Base-by-base conservation (phyloP, 2,888 invertebrate species). In the Chymomyza procnemis region DNA sequence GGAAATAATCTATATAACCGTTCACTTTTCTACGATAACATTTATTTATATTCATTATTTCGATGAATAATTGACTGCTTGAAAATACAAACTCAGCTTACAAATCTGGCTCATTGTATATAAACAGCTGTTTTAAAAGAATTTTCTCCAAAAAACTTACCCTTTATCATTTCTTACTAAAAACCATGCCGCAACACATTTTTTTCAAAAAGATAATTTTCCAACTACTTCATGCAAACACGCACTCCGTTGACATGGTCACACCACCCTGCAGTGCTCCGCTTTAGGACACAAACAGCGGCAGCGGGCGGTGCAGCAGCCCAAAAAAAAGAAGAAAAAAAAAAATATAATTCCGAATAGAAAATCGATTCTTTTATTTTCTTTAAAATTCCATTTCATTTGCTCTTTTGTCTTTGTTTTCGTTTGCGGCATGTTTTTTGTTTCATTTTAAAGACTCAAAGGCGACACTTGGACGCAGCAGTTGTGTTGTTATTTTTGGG, bases 351-450 rank as follows among this genome's bases (percentile, higher is more conserved):
- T n/a, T n/a, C n/a, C n/a, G n/a, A n/a, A 21, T 19, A 9, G 70
- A 78, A 80, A 86, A 82, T 87, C 82, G 85, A 85, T 85, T 85
- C 73, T 74, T 79, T 79, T 81, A 77, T 73, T 67, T 85, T 76
- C 73, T 79, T 63, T 71, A 81, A 86, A 41, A 86, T 81, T 82
- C 54, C 76, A 84, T 86, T 84, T 80, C 72, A 74, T 84, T 79
- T 78, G 79, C 73, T 69, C 6, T 4, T 73, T 69, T 62, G 71
- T 66, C 70, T 80, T 76, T 86, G 69, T 73, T 70, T 73, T 69
- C 71, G 77, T 78, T 74, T 73, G 83, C 84, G 86, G 80, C 80
- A 76, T 86, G 81, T 80, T 73, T 41, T 41, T 85, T 87, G 87
- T 83, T 77, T 78, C 82, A 79, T 87, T 87, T 82, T 26, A 69